Evolutionary conservation across 2,888 invertebrate genomes (phyloP), one percentile per base, ranked within the genome.

Genomic region (Oxytorus armatus): DNA sequence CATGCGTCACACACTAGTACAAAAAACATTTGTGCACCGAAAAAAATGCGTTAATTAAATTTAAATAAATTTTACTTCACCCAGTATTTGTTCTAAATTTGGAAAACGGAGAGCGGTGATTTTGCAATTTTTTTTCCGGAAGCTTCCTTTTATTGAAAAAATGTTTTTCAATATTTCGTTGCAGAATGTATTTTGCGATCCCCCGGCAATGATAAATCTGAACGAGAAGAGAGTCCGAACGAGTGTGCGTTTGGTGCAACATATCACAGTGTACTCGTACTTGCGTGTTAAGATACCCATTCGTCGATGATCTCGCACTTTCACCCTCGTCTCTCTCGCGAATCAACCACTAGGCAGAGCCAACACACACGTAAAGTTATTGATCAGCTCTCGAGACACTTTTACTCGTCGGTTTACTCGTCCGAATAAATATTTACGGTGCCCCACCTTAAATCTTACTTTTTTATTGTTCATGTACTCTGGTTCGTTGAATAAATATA

Each of bases 291-390:
- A 25, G 63, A 49, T 63, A n/a, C 33, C 49, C 59, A 51, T 69
- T 39, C 57, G 59, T 59, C 59, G 61, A 66, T 72, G 53, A 51
- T 79, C 70, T 79, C 66, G 76, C 79, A 79, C 79, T 79, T 79
- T 76, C 75, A 79, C 75, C 79, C 70, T 76, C 72, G 44, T 59
- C 79, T 79, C 79, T 79, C 75, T 76, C 76, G 53, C 42, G 7
- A 49, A 72, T 53, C 79, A 25, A 39, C 39, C 29, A 68, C 49
- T 16, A 10, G 29, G 33, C 8, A 39, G 51, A 33, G 69, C 21
- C 18, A 21, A 33, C 16, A 29, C 39, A 49, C 44, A 18, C 33
- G 53, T 66, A 29, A 57, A 69, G 33, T 53, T 21, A 33, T 21
- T 57, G 14, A 21, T 11, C 74, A 18, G 39, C 33, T 21, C 25